Evolutionary conservation across 2,888 invertebrate species (phyloP), one percentile per base, ranked within the genome.

Genomic region (Octodonta nipae): DNA sequence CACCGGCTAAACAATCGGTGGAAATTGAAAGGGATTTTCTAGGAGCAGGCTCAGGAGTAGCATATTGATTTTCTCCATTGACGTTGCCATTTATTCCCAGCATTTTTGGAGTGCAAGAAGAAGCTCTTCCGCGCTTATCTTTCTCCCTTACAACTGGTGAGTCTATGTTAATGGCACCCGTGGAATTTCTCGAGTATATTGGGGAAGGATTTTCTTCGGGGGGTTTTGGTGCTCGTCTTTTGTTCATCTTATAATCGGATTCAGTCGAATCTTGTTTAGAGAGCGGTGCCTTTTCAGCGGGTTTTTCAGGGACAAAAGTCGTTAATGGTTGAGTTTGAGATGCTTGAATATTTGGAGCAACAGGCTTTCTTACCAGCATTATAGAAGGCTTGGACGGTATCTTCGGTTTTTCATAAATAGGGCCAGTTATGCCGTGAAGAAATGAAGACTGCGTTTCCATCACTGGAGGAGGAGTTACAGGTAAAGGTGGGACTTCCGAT

Each of bases 221-320:
- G 11, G 85, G 83, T 48, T 77, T 77, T 0, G 85, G 84, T 1
- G 84, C 84, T 59, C 79, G 73, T 30, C 83, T 68, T 58, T 85
- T 85, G 49, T 72, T 72, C 10, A 72, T 58, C 24, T 47, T 45
- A 13, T 47, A 38, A 38, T 58, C 62, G 6, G 68, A 70, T 11
- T 67, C 63, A 42, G 67, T 68, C 36, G 71, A 70, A 43, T 72
- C 71, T 48, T 70, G 70, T 52, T 73, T 72, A 8, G 65, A 64
- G 3, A 45, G 26, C 66, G 52, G 43, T 65, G 67, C 41, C 64
- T 66, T 47, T 5, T 45, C 36, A n/a, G 8, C 15, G 2, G 38
- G 15, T 30, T 48, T 46, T 4, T 36, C 27, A 13, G 40, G 16
- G n/a, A n/a, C n/a, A 32, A 56, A 58, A 1, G 56, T 56, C 2